Evolutionary conservation across 2,113 vertebrate genomes (phyloP), one percentile per base, ranked within the genome.

Genomic region (Amphiprion ocellaris): DNA sequence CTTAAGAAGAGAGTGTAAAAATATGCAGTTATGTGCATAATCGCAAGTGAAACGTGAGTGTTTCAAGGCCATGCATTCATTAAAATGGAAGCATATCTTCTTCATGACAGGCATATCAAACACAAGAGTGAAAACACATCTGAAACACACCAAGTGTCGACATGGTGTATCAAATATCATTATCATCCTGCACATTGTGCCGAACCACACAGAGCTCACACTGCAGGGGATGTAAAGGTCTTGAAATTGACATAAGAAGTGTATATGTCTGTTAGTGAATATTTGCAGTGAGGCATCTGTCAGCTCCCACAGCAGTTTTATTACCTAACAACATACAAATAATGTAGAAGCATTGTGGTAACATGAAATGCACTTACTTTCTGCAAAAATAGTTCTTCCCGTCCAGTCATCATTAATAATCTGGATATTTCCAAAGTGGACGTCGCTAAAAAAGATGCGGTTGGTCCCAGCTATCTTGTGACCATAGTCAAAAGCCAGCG

Each of bases 351-450:
- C 4, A 4, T 2, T 1, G 2, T 47, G 2, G 0, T 1, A 73
- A 60, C 19, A 44, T 37, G 2, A 28, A 72, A 73, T 37, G 21
- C 12, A 98, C 98, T 97, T 95, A 99, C 98, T 98, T 93, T 99
- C 97, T 61, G 97, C 93, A 1, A 99, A 93, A 37, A 99, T 66
- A 90, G 92, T 86, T 91, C 96, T 95, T 81, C 92, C 96, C 7
- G 96, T 93, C 98, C 98, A 99, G 93, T 99, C 97, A 68, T 99
- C 98, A 30, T 97, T 97, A 76, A 99, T 97, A 74, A 98, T 94
- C 82, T 99, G 98, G 83, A 99, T 99, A 88, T 99, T 99, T 87
- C 97, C 98, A 84, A 96, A 99, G 77, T 99, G 98, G 23, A 97
- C 95, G 5, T 99, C 98, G 3, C 98, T 99, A 90, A 97, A 99